A percentile compares a stretch with the other conserved stretches of the same genome.
phyloP scores from a whole-genome alignment of 1,140 invertebrate species.

The Papilio polytes region DNA sequence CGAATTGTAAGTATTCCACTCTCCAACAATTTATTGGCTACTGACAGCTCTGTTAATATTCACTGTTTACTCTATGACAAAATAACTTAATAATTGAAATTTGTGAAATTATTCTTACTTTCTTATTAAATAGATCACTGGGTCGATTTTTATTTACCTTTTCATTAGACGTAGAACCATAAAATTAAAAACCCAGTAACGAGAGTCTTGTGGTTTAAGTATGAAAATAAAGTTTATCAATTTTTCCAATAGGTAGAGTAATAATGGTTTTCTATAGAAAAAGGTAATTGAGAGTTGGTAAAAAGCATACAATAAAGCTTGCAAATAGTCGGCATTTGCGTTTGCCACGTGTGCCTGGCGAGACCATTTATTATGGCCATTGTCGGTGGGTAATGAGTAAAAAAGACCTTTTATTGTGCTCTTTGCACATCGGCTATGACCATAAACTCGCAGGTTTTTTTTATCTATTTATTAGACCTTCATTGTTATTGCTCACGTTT shows the following conservation, averaged over 20 bases:
- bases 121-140: not conserved
- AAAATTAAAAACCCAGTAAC: not conserved
- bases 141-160: not conserved
- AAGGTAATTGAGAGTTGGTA: not conserved
- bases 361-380: conserved; percentile 56
- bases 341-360: conserved; percentile 43
- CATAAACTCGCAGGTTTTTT: conserved; percentile 47
- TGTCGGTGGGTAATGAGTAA: conserved; percentile 58
- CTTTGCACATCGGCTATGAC: conserved; percentile 51
- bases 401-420: conserved; percentile 56
- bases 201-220: not conserved
- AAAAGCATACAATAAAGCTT: conserved; percentile 25
- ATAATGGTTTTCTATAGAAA: conserved; percentile 7
- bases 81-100: too few species aligned
- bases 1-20: conserved; percentile 57
- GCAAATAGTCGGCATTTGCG: conserved; percentile 20
- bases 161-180: too few species aligned
- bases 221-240: not conserved
- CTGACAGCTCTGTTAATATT: conserved; percentile 39
- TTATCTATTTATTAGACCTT: conserved; percentile 28
- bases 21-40: conserved; percentile 60
- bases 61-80: conserved; percentile 1
- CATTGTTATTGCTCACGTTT: conserved; percentile 12
- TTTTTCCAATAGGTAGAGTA: not conserved
- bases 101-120: not conserved